Percentiles rank a stretch among this genome's conserved stretches.
These are phyloP conservation scores for Gymnorhina tibicen DNA, from an alignment of 2,113 vertebrate species.

Conservation along the genomic window DNA sequence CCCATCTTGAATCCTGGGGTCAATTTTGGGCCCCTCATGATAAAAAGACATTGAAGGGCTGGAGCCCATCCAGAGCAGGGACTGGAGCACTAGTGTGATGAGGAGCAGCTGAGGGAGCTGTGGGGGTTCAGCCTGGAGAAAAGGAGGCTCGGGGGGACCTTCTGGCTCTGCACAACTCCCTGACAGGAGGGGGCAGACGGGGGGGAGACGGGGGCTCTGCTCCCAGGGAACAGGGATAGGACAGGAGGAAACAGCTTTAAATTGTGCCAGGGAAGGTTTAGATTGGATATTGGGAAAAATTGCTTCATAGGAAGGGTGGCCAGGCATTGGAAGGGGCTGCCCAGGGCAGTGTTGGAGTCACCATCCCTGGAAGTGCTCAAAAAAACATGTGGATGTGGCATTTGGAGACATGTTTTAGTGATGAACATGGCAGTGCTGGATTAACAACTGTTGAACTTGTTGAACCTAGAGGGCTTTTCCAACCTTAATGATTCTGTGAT, in stretches of 20 bases:
- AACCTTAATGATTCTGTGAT: background rate
- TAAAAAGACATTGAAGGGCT: background rate
- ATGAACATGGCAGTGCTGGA: background rate
- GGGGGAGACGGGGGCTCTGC: background rate
- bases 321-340: background rate
- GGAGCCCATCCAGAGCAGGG: background rate
- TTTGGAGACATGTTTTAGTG: background rate
- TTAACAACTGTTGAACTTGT: background rate
- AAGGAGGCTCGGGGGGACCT: background rate
- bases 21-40: background rate
- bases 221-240: background rate
- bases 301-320: background rate
- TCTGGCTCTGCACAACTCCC: background rate
- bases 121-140: background rate
- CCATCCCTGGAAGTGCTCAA: background rate
- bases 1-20: background rate
- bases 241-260: rapidly evolving
- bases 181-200: background rate
- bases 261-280: background rate
- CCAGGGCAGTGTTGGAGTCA: background rate
- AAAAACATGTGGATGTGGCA: background rate
- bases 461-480: background rate
- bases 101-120: background rate
- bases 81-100: background rate
- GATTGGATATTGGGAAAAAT: background rate